Base-by-base conservation (phyloP, 2,113 vertebrate genomes). In the Ardeotis arabs region DNA sequence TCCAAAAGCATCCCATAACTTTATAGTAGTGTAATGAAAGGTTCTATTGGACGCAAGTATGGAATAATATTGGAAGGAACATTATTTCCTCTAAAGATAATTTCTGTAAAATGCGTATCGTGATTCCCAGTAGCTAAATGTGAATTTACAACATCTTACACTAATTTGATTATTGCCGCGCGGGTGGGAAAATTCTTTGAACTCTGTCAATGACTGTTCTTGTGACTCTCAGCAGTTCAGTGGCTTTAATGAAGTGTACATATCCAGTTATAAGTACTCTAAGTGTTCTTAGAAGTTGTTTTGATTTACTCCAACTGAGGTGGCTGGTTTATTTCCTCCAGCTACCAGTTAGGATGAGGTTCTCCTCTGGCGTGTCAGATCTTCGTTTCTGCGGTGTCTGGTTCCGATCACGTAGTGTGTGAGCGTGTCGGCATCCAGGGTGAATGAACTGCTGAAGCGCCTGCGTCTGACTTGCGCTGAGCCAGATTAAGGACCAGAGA, bases 341-440 rank as follows among this genome's bases (percentile, higher is more conserved):
- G 10, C 33, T 60, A 52, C 45, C 8, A 3, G 8, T 14, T 35
- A 12, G 21, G 28, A 24, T 29, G 20, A 35, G 53, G 58, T 14
- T 68, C 44, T 41, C 41, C 21, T 27, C 50, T 67, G 79, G 29
- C 7, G 5, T 49, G 39, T 50, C 31, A 23, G 60, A 10, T 33
- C 67, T 35, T 17, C 0, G 2, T 24, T 29, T 11, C 52, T 12
- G 12, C 1, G 39, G 58, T 17, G 64, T 23, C 70, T 83, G 82
- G 21, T 52, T 35, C 3, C 0, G 47, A 3, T 82, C 86, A 33
- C 0, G 2, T 19, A 16, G 2, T 14, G 7, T 3, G 27, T 33
- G 6, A 55, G 39, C 24, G 50, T 62, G 64, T 63, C 80, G 52
- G 63, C 33, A 8, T 29, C 53, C 19, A 23, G 72, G 66, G 59